These are phyloP conservation scores for Alviniconcha marisindica DNA, from an alignment of 1,140 invertebrate genomes.

Conservation along the genomic window DNA sequence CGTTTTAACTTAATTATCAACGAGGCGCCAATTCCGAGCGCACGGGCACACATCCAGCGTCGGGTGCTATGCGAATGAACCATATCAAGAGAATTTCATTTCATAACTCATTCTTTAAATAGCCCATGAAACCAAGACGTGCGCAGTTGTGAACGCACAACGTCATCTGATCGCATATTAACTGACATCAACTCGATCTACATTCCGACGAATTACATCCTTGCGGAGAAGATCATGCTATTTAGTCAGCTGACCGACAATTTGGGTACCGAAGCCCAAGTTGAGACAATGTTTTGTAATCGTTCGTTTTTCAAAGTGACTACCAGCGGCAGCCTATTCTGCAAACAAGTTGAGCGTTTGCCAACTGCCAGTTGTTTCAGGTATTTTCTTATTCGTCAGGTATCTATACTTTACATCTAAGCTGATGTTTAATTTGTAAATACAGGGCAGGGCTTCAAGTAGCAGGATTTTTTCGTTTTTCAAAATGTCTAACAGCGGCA, in stretches of 20 bases:
- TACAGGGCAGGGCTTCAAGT: too few species aligned
- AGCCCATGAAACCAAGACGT: too few species aligned
- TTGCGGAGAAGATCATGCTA: constrained; percentile 18
- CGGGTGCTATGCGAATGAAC: not conserved
- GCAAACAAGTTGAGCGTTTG: too few species aligned
- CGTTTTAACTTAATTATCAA: not conserved
- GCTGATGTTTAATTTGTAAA: too few species aligned
- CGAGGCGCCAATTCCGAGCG: not conserved
- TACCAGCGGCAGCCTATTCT: too few species aligned
- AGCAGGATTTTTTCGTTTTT: too few species aligned
- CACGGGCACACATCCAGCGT: not conserved
- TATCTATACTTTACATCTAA: too few species aligned
- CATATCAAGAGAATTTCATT: constrained; percentile 1
- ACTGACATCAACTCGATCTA: constrained; percentile 18
- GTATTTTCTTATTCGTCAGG: too few species aligned
- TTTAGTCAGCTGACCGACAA: not conserved
- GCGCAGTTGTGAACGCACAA: not conserved
- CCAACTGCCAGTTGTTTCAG: too few species aligned
- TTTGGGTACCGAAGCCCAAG: not conserved
- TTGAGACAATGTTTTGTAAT: not conserved
- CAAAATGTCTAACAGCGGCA: too few species aligned
- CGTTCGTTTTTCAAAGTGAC: too few species aligned
- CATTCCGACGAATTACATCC: constrained; percentile 20
- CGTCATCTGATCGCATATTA: not conserved
- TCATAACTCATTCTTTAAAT: not conserved